A percentile compares a stretch with the other conserved stretches of the same genome.
These are phyloP conservation scores for Hirundichthys speculiger DNA, from an alignment of 2,113 vertebrate genomes.

Conservation along the genomic window DNA sequence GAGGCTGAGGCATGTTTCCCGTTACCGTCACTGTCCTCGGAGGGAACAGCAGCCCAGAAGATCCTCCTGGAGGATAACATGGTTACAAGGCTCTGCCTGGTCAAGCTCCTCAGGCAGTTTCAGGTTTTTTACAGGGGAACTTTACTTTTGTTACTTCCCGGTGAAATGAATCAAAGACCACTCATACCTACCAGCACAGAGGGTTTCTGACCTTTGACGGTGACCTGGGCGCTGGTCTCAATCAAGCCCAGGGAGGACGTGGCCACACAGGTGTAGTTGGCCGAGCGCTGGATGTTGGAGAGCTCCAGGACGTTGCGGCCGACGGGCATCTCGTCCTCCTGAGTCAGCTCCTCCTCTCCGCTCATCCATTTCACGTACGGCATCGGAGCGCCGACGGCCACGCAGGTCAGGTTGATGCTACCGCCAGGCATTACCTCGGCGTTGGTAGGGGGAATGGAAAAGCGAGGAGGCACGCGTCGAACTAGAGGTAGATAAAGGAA, in stretches of 20 bases:
- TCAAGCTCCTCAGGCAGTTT: too few relatives aligned
- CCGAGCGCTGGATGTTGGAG: constrained; percentile 89
- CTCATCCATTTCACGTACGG: constrained; percentile 96
- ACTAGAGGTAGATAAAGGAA: constrained; percentile 88
- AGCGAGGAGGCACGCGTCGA: constrained; percentile 95
- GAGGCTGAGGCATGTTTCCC: too few relatives aligned
- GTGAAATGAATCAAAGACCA: too few relatives aligned
- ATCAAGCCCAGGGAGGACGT: constrained; percentile 95
- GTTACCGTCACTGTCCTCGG: too few relatives aligned
- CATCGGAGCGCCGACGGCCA: constrained; percentile 97
- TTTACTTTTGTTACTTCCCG: too few relatives aligned
- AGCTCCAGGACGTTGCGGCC: constrained; percentile 95
- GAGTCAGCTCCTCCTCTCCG: constrained; percentile 89
- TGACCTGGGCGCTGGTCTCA: constrained; percentile 92
- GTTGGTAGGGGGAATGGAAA: constrained; percentile 97
- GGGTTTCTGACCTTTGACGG: constrained; percentile 89
- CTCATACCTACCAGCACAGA: background rate
- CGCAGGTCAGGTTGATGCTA: constrained; percentile 95
- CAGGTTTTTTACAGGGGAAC: too few relatives aligned
- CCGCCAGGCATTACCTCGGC: constrained; percentile 98
- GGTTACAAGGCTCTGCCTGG: too few relatives aligned
- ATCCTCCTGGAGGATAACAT: too few relatives aligned
- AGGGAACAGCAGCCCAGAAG: too few relatives aligned
- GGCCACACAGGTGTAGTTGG: constrained; percentile 97
- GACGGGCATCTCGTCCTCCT: constrained; percentile 93